Evolutionary conservation across 2,113 vertebrate genomes (phyloP).

Genomic region (Triplophysa dalaica): DNA sequence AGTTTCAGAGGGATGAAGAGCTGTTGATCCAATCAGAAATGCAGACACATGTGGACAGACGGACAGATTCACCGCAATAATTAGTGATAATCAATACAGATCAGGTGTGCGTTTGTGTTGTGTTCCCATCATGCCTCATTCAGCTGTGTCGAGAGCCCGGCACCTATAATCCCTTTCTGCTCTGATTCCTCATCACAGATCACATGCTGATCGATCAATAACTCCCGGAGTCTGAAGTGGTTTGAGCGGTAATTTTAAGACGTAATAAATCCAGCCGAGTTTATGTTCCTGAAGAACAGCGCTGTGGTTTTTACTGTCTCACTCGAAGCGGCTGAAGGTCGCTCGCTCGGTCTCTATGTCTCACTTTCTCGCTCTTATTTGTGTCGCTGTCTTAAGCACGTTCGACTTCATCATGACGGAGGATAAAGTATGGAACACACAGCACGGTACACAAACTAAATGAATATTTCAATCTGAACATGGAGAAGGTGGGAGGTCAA

Average conservation of each 20-base stretch:
- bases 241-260: not conserved
- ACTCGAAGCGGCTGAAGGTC: not conserved
- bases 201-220: slow-evolving; percentile 31
- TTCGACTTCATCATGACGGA: too few species aligned
- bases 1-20: slow-evolving; percentile 53
- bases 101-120: slow-evolving; percentile 34
- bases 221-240: not conserved
- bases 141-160: slow-evolving; percentile 14
- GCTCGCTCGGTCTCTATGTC: not conserved
- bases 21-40: too few species aligned
- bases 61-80: not conserved
- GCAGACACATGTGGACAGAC: too few species aligned
- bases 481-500: too few species aligned
- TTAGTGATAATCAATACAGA: slow-evolving; percentile 41
- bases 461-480: too few species aligned
- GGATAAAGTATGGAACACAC: too few species aligned
- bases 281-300: not conserved
- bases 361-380: not conserved
- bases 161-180: slow-evolving; percentile 35
- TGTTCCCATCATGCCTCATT: slow-evolving; percentile 36
- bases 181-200: slow-evolving; percentile 28
- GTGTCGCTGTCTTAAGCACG: not conserved
- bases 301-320: not conserved
- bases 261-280: slow-evolving; percentile 29
- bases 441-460: too few species aligned